Conservation (phyloP, 2,888 invertebrate genomes). For the Chalcis sispes region DNA sequence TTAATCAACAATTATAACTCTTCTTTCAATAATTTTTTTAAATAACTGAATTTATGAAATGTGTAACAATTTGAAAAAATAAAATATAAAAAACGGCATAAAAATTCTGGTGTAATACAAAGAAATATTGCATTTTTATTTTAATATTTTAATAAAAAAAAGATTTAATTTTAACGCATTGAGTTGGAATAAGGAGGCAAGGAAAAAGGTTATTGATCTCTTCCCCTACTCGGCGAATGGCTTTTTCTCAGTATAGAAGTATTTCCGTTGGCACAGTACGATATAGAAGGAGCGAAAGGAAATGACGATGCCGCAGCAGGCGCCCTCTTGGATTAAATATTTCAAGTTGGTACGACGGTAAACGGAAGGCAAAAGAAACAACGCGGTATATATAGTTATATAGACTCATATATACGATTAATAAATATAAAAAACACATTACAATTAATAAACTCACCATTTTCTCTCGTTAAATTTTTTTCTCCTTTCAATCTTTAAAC, state of each 20-base stretch:
- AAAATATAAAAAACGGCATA: not conserved
- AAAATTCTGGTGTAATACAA: no score
- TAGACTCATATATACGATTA: slow-evolving; percentile 5
- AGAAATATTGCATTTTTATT: no score
- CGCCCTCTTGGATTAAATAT: slow-evolving; percentile 43
- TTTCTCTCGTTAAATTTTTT: slow-evolving; percentile 43
- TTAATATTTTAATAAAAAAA: no score
- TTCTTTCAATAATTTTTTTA: no score
- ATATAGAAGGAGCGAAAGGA: not conserved
- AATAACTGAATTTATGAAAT: no score
- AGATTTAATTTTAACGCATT: no score
- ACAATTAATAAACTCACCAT: slow-evolving; percentile 61
- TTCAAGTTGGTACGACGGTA: slow-evolving; percentile 17
- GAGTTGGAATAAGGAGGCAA: slow-evolving; percentile 19
- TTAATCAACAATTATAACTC: no score
- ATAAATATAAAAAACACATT: slow-evolving; percentile 49
- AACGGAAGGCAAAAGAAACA: slow-evolving; percentile 8
- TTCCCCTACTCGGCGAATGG: not conserved
- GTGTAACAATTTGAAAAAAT: not conserved
- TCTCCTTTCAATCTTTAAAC: slow-evolving; percentile 40
- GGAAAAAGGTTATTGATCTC: slow-evolving; percentile 45
- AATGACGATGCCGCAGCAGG: slow-evolving; percentile 13
- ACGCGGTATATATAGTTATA: slow-evolving; percentile 6
- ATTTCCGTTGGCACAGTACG: not conserved
- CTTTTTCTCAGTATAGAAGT: no score